phyloP scores from a whole-genome alignment of 2,113 vertebrate species.

The Grus americana region DNA sequence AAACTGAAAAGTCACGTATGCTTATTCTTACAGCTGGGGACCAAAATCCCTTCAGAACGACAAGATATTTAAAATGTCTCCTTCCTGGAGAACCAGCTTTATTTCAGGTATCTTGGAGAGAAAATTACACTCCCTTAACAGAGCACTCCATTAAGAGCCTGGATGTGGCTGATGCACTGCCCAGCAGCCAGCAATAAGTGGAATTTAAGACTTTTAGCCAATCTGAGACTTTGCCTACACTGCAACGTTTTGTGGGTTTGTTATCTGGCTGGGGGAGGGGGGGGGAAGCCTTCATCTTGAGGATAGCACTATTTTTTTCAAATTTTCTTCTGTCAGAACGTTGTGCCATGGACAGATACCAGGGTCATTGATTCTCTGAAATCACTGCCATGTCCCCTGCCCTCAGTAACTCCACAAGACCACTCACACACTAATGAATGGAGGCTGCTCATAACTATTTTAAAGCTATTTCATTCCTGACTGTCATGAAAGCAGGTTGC shows the following conservation, averaged over 20 bases:
- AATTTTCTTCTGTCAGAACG: neutral
- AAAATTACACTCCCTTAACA: neutral
- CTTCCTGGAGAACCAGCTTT: neutral
- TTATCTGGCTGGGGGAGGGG: neutral
- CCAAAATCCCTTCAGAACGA: neutral
- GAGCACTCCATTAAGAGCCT: neutral
- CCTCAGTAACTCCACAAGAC: neutral
- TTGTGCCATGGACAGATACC: neutral
- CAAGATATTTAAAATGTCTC: neutral
- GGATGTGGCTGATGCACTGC: neutral
- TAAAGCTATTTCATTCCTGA: neutral
- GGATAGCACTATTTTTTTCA: accelerated
- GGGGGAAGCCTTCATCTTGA: neutral
- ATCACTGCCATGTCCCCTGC: neutral
- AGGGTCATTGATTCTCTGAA: neutral
- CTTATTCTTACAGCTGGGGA: neutral
- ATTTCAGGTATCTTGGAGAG: neutral
- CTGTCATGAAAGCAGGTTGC: neutral
- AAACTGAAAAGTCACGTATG: neutral
- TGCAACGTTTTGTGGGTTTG: neutral
- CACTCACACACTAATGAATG: neutral
- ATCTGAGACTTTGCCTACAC: neutral
- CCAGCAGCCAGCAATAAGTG: neutral
- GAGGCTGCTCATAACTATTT: neutral
- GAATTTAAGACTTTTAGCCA: neutral